phyloP scores from a whole-genome alignment of 2,113 vertebrate species.

The Crotalus horridus region DNA sequence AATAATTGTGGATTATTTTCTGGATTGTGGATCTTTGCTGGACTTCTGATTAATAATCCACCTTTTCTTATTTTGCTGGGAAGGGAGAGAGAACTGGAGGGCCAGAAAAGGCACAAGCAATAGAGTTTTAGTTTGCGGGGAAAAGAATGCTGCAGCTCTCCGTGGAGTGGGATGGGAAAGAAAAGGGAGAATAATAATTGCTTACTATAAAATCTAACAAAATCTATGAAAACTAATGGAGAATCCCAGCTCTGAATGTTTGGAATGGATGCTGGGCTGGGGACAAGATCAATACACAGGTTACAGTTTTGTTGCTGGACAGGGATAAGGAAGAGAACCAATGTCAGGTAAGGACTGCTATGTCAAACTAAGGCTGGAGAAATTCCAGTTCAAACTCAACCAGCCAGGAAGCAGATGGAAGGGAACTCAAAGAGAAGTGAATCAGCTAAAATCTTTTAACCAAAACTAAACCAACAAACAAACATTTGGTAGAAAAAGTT shows the following conservation, averaged over 20 bases:
- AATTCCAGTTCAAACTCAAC: background rate
- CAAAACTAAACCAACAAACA: background rate
- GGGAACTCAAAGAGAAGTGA: background rate
- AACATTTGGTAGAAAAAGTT: background rate
- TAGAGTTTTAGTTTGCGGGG: background rate
- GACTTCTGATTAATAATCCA: background rate
- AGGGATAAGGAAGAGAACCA: background rate
- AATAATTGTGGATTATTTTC: background rate
- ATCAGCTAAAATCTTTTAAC: background rate
- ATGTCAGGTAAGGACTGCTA: background rate
- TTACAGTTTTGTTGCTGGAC: background rate
- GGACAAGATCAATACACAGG: background rate
- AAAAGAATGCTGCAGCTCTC: conserved; percentile 19
- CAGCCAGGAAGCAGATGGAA: background rate
- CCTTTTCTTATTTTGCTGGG: background rate
- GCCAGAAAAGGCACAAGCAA: background rate
- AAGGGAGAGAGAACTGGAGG: background rate
- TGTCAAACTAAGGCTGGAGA: background rate
- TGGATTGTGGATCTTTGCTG: background rate
- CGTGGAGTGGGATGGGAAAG: background rate
- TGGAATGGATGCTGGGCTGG: background rate
- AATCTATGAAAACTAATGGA: conserved; percentile 19
- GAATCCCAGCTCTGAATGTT: conserved; percentile 19
- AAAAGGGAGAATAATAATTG: background rate
- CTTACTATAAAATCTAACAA: conserved; percentile 26